These are phyloP conservation scores for Pantherophis vulpinus DNA, from an alignment of 2,797 vertebrate species.

Conservation along the genomic window DNA sequence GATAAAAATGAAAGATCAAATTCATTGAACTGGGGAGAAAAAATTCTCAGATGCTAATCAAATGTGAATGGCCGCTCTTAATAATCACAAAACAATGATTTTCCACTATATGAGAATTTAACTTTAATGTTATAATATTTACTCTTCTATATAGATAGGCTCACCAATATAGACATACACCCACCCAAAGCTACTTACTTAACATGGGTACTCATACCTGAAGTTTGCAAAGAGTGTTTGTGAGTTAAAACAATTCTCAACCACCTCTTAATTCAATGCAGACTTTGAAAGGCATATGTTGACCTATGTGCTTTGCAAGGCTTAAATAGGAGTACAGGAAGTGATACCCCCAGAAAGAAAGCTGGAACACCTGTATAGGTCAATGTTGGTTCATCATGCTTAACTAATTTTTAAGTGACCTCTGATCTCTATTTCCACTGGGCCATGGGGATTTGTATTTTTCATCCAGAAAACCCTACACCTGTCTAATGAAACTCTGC, in stretches of 20 bases:
- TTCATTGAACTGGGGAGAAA: neutral
- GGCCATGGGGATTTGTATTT: slow-evolving; percentile 70
- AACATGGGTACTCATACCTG: slow-evolving; percentile 31
- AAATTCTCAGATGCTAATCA: slow-evolving; percentile 7
- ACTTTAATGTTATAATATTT: slow-evolving; percentile 7
- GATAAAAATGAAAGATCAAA: neutral
- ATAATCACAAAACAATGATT: neutral
- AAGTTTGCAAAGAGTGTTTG: slow-evolving; percentile 22
- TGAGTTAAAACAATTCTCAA: slow-evolving; percentile 32
- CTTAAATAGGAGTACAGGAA: slow-evolving; percentile 77
- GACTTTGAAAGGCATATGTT: slow-evolving; percentile 62
- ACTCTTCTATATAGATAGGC: neutral
- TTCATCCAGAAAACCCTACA: slow-evolving; percentile 70
- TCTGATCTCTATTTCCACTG: slow-evolving; percentile 82
- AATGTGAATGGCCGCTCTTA: neutral
- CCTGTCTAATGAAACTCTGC: slow-evolving; percentile 81
- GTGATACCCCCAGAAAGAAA: slow-evolving; percentile 72
- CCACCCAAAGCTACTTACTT: slow-evolving; percentile 45
- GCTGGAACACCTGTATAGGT: slow-evolving; percentile 87
- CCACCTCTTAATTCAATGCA: slow-evolving; percentile 70
- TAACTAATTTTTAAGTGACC: slow-evolving; percentile 90
- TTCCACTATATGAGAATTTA: slow-evolving; percentile 8
- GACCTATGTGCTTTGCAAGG: slow-evolving; percentile 70
- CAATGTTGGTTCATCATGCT: slow-evolving; percentile 82
- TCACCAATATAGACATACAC: slow-evolving; percentile 24